Evolutionary conservation across 2,797 vertebrate species (phyloP).

Genomic region (Smutsia gigantea): DNA sequence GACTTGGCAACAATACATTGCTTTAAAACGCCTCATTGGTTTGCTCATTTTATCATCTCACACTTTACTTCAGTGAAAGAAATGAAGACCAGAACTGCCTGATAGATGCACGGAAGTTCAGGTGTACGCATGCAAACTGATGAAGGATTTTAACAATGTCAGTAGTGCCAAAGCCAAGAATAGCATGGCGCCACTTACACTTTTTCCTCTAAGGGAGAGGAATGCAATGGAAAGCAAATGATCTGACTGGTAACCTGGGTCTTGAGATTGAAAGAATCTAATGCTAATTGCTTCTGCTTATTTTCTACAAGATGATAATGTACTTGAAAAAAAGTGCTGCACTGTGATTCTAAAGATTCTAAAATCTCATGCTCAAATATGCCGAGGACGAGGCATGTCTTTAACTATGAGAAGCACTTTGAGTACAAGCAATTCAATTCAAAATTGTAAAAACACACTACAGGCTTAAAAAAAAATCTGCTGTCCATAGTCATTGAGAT

Average conservation of each 20-base stretch:
- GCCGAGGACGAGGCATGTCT: background rate
- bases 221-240: background rate
- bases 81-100: background rate
- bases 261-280: background rate
- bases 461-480: background rate
- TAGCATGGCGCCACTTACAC: background rate
- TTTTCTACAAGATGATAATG: background rate
- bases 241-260: background rate
- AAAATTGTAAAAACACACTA: background rate
- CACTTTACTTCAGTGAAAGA: slow-evolving; percentile 8
- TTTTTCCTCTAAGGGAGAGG: background rate
- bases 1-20: background rate
- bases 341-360: background rate
- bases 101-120: background rate
- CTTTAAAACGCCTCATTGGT: background rate
- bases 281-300: background rate
- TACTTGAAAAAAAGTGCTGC: background rate
- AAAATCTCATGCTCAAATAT: background rate
- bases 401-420: background rate
- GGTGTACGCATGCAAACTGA: background rate
- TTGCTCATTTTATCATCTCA: background rate
- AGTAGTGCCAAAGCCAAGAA: background rate
- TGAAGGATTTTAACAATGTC: background rate
- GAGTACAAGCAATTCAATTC: background rate
- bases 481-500: background rate